Evolutionary conservation across 2,888 invertebrate species (phyloP).

Genomic region (Lacanobia oleracea): DNA sequence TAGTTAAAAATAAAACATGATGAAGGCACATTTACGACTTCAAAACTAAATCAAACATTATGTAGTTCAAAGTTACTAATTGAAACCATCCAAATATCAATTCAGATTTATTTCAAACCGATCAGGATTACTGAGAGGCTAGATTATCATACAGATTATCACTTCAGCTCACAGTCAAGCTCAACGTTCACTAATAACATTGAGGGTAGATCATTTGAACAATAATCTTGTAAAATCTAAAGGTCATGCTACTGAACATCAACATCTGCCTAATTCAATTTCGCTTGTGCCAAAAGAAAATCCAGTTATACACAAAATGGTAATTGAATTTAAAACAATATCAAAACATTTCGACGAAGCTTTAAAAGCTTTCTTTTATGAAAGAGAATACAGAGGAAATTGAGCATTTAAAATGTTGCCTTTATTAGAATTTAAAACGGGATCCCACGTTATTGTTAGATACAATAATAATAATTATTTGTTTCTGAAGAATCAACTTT

Average conservation of each 20-base stretch:
- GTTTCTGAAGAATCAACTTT: conserved; percentile 55
- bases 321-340: conserved; percentile 68
- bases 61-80: neutral
- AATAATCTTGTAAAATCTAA: conserved; percentile 16
- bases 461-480: conserved; percentile 60
- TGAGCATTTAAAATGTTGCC: conserved; percentile 70
- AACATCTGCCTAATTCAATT: conserved; percentile 47
- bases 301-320: conserved; percentile 43
- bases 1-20: no score
- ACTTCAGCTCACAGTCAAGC: neutral
- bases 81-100: neutral
- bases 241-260: conserved; percentile 36
- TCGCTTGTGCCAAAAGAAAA: conserved; percentile 37
- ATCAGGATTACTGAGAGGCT: neutral
- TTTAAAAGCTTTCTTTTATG: conserved; percentile 69
- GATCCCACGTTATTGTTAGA: conserved; percentile 50
- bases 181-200: neutral
- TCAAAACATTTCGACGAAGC: conserved; percentile 64
- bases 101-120: neutral
- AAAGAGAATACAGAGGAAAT: conserved; percentile 69
- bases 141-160: neutral
- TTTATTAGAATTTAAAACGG: conserved; percentile 63
- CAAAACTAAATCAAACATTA: neutral
- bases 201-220: conserved; percentile 9
- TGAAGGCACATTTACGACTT: neutral